Base-by-base conservation (phyloP, 2,888 invertebrate species). In the Lepidocyrtoides sp. region DNA sequence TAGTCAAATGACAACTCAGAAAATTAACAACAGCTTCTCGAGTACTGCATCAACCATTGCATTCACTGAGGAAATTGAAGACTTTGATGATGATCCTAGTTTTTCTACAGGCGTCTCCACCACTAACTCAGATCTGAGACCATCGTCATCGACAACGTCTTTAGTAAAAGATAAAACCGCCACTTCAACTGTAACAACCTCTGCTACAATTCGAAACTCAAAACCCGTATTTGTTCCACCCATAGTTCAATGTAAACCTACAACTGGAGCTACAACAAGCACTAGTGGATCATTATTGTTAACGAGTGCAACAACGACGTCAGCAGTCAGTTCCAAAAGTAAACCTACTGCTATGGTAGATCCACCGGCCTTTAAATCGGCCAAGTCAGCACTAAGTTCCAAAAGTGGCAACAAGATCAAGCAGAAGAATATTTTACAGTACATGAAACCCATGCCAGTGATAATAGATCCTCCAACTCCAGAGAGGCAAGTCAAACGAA, bases 361-460 rank as follows among this genome's bases (percentile, higher is more conserved):
- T 17, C n/a, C 51, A 1, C 2, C 63, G 2, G 41, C 8, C 7
- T 72, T 72, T 20, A 60, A 63, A 69, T 84, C 84, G 10, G 48
- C 84, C 8, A 84, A 84, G 63, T 41, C 69, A 26, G 26, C 26
- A 63, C 26, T n/a, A 29, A 69, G 20, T 20, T 14, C 57, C 5
- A 72, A 75, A 63, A 81, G 29, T 29, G 57, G 54, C 7, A 69
- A n/a, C n/a, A 72, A 14, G 12, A 36, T 1, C 4, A 91, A 86
- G 20, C 91, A 91, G 36, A 8, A 32, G 20, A 89, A 91, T 23
- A 91, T 91, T 23, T 48, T 88, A 17, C 72, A 85, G 32, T 91
- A 81, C 32, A 72, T 92, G 86, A 91, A 83, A 69, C 92, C 92
- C n/a, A 92, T 92, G 92, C 92, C 92, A 12, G 91, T 92, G 12